Conservation (phyloP, 2,888 invertebrate genomes). For the Micropterix aruncella region DNA sequence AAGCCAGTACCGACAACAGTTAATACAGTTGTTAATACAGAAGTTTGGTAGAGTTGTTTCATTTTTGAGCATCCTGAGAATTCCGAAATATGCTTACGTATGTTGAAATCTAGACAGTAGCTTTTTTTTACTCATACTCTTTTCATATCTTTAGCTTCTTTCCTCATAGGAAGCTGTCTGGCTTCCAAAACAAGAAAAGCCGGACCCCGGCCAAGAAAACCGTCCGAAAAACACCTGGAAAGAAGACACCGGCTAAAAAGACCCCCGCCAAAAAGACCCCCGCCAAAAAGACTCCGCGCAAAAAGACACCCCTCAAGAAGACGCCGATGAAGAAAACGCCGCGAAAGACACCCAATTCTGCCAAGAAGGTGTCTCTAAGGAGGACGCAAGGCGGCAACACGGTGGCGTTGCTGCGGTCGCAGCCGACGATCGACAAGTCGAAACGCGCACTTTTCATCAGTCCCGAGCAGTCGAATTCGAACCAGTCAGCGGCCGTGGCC, state of each 20-base stretch:
- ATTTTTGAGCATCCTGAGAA: too few species aligned
- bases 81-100: too few species aligned
- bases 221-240: slow-evolving; percentile 20
- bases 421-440: slow-evolving; percentile 39
- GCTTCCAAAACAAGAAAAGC: slow-evolving; percentile 15
- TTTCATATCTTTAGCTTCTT: slow-evolving; percentile 23
- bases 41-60: too few species aligned
- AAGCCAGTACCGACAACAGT: too few species aligned
- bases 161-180: slow-evolving; percentile 33
- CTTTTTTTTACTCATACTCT: too few species aligned
- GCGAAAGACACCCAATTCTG: slow-evolving; percentile 41
- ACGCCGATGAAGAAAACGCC: slow-evolving; percentile 38
- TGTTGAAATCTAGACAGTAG: too few species aligned
- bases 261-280: slow-evolving; percentile 35
- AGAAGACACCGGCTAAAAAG: slow-evolving; percentile 34
- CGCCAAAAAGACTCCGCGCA: slow-evolving; percentile 23
- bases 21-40: too few species aligned
- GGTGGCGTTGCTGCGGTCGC: slow-evolving; percentile 22
- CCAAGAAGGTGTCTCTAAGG: slow-evolving; percentile 41
- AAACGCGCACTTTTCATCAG: slow-evolving; percentile 66
- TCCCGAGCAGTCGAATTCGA: slow-evolving; percentile 32
- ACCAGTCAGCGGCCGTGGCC: slow-evolving; percentile 17
- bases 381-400: slow-evolving; percentile 31
- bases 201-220: slow-evolving; percentile 1
- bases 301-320: slow-evolving; percentile 28